These are phyloP conservation scores for Stegodyphus dumicola DNA, from an alignment of 1,140 invertebrate genomes.

Conservation along the genomic window DNA sequence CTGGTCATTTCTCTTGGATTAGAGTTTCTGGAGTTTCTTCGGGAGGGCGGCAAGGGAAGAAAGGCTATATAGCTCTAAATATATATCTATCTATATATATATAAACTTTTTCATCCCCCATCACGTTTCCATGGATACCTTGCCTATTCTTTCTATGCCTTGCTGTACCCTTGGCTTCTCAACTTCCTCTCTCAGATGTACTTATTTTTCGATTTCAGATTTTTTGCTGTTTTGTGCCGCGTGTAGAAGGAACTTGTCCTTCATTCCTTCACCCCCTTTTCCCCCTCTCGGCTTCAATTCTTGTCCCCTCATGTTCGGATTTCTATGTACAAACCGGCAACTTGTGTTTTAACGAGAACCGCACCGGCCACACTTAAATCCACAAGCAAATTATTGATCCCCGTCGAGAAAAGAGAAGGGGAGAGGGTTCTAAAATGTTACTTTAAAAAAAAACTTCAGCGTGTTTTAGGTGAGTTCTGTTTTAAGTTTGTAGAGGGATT, in stretches of 20 bases:
- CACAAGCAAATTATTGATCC: slow-evolving; percentile 58
- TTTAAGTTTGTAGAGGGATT: too few species aligned
- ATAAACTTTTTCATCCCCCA: neutral
- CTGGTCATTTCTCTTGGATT: slow-evolving; percentile 62
- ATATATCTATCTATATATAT: slow-evolving; percentile 42
- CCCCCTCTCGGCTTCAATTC: slow-evolving; percentile 25
- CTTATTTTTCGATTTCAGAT: slow-evolving; percentile 60
- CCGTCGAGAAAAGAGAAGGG: neutral
- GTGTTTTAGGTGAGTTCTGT: neutral
- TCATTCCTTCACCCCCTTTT: slow-evolving; percentile 1
- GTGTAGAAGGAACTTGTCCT: slow-evolving; percentile 13
- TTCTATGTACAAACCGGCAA: slow-evolving; percentile 43
- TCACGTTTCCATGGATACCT: slow-evolving; percentile 51
- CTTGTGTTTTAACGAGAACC: slow-evolving; percentile 58
- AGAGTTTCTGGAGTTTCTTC: slow-evolving; percentile 59
- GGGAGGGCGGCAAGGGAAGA: neutral
- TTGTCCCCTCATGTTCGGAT: slow-evolving; percentile 45
- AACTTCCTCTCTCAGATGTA: slow-evolving; percentile 55
- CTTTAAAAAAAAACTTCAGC: neutral
- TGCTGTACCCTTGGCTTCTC: slow-evolving; percentile 48
- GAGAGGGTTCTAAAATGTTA: too few species aligned
- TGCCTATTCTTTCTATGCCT: slow-evolving; percentile 46
- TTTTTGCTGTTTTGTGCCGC: slow-evolving; percentile 46
- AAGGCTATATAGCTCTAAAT: slow-evolving; percentile 41
- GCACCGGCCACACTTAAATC: slow-evolving; percentile 55